Percentiles rank a stretch among this genome's conserved stretches.
These are phyloP conservation scores for Phainopepla nitens DNA, from an alignment of 2,113 vertebrate species.

Conservation along the genomic window DNA sequence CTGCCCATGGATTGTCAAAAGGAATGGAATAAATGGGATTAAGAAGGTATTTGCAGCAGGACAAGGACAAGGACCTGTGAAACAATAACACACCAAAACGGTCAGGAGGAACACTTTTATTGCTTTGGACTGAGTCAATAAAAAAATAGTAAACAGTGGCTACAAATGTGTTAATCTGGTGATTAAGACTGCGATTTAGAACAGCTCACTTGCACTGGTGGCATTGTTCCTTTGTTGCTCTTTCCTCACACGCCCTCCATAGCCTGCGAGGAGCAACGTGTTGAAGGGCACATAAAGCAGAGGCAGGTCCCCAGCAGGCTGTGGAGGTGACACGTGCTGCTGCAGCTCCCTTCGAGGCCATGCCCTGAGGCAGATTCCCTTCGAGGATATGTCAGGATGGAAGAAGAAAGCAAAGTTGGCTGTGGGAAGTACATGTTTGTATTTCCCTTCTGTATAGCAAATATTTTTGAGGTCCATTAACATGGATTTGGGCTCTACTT, in stretches of 20 bases:
- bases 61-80: not conserved
- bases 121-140: not conserved
- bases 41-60: not conserved
- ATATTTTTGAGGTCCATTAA: not conserved
- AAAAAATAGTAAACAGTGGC: not conserved
- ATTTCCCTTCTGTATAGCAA: not conserved
- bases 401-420: not conserved
- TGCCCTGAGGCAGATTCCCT: not conserved
- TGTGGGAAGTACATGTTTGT: not conserved
- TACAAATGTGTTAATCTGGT: not conserved
- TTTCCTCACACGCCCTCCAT: fast-evolving
- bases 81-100: not conserved
- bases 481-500: not conserved
- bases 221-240: not conserved
- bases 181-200: not conserved
- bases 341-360: not conserved
- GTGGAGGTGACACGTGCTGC: fast-evolving
- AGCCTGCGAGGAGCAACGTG: not conserved
- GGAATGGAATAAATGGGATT: not conserved
- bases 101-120: not conserved
- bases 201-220: not conserved
- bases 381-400: fast-evolving
- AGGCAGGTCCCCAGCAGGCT: not conserved
- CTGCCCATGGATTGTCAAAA: not conserved
- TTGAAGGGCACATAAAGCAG: not conserved